phyloP scores from a whole-genome alignment of 2,113 vertebrate species.

The Hypomesus transpacificus region DNA sequence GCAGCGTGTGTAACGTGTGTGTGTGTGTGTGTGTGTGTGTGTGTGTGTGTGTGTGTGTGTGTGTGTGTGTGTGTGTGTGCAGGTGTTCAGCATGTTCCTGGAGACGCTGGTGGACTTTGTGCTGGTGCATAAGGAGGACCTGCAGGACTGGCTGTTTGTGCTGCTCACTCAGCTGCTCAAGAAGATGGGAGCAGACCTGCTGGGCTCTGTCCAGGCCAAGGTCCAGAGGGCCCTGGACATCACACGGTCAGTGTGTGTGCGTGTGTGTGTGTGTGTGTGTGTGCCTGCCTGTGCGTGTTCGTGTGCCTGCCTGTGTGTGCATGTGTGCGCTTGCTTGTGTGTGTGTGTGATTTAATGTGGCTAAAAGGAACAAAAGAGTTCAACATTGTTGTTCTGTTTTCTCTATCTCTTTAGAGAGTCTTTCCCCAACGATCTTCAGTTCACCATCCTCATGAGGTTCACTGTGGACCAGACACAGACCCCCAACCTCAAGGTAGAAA shows the following conservation, averaged over 20 bases:
- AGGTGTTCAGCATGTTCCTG: slow-evolving; percentile 99
- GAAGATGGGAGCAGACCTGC: slow-evolving; percentile 98
- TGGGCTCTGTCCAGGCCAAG: slow-evolving; percentile 97
- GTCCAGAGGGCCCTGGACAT: slow-evolving; percentile 94
- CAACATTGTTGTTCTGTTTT: neutral
- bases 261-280: neutral
- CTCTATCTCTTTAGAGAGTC: slow-evolving; percentile 78
- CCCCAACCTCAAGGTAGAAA: slow-evolving; percentile 89
- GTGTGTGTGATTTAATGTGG: too few species aligned
- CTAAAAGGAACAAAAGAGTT: too few species aligned
- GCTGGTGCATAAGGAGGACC: slow-evolving; percentile 91
- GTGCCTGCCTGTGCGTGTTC: neutral
- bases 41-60: slow-evolving; percentile 2
- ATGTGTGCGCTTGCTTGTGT: neutral
- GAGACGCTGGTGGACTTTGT: slow-evolving; percentile 97
- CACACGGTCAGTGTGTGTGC: slow-evolving; percentile 76
- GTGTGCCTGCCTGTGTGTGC: neutral
- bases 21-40: neutral
- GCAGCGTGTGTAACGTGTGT: neutral
- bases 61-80: slow-evolving; percentile 30
- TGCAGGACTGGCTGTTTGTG: slow-evolving; percentile 96
- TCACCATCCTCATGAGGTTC: slow-evolving; percentile 98
- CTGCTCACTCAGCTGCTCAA: slow-evolving; percentile 92
- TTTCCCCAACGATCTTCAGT: slow-evolving; percentile 95
- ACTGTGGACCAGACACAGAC: slow-evolving; percentile 98